Base-by-base conservation (phyloP, 2,888 invertebrate species). In the Leucozona laternaria region DNA sequence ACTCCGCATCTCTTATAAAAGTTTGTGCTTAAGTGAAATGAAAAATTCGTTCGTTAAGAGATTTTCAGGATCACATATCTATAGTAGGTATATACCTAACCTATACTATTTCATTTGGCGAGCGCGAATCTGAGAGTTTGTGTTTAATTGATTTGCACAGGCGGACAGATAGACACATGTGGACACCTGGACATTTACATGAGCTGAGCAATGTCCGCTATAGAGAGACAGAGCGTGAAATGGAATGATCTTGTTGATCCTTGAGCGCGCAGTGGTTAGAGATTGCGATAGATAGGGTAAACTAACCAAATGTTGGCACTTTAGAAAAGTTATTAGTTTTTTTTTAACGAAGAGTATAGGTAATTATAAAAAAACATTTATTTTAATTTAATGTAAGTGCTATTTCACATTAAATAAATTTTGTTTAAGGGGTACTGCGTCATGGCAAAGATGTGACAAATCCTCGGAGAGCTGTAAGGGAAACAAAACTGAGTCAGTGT, bases 141-240 rank as follows among this genome's bases (percentile, higher is more conserved):
- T 20, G 48, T 80, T 80, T 77, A 85, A 80, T 80, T 77, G 85
- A 78, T 80, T 77, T 62, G 50, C 72, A 78, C 80, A 53, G 57
- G 68, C 73, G 77, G 72, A 76, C 72, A 76, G 71, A 58, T 55
- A 57, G 66, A 60, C 68, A 53, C 31, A 45, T 57, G 66, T 57
- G 72, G 55, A 66, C 79, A 76, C 57, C 57, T 79, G 71, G 77
- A 57, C 71, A 57, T 48, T 48, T 48, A 66, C 37, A 53, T 53
- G 53, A 37, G 22, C 22, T 22, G 17, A 57, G 28, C n/a, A 62
- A 2, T 22, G 66, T 66, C 64, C 64, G 22, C 11, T 28, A n/a
- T 15, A 48, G 45, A n/a, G 20, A 48, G 45, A 43, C 62, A 43
- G 34, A 82, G 72, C 45, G 53, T 31, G 66, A 73, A 78, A 72